Base-by-base conservation (phyloP, 2,888 invertebrate genomes). In the Ypsolopha sequella region DNA sequence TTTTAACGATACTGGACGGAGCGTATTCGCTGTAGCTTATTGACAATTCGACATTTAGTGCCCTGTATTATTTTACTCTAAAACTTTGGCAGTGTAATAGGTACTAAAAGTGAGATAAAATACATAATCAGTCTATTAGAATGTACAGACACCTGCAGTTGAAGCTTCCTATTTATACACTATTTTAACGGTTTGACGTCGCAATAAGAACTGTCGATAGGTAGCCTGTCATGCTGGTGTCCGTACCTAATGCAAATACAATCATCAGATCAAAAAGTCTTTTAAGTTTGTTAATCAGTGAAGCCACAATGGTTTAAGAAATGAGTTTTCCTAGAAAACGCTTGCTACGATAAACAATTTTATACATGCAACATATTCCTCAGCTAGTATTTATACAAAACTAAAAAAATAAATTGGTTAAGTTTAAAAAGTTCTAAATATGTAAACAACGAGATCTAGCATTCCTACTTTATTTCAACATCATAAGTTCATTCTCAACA, bases 361-460 rank as follows among this genome's bases (percentile, higher is more conserved):
- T 10, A 2, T 39, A 33, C 24, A 48, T 48, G 41, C 48, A 41
- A 41, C 48, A 48, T 48, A 48, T 39, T 9, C 39, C 11, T 33
- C 41, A 39, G n/a, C 39, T 48, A 48, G 41, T 24, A n/a, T 48
- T 48, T 39, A 48, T 10, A 38, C 39, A 33, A 41, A 48, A 36
- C 36, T 48, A 11, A 13, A 36, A 47, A 47, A 34, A n/a, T 13
- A 36, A 47, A 36, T 36, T 47, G 47, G 14, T 36, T 47, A 47
- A 8, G 11, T 47, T 47, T 14, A 13, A 47, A 10, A 43, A 36
- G 14, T 47, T 13, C 47, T 11, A 39, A 41, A 39, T 41, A 47
- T 11, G 63, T 63, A 64, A 70, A 65, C 69, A 77, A 77, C 80
- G 84, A 84, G 85, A 85, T 84, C 85, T 85, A 82, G 78, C 78